Conservation (phyloP, 2,113 vertebrate species). For the Rhombomys opimus region DNA sequence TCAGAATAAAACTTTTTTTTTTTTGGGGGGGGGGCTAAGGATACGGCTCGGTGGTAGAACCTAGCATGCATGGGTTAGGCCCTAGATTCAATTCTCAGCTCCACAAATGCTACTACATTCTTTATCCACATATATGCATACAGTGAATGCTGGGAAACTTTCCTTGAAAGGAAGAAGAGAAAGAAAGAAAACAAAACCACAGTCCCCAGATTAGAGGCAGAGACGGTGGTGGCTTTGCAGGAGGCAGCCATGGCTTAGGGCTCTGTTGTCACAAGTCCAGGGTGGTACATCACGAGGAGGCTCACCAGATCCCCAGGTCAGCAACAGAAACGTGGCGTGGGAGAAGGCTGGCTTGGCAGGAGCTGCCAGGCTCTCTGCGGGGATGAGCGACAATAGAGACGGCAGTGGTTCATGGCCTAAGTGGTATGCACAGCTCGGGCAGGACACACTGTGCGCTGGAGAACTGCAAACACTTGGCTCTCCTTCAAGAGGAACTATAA, state of each 20-base stretch:
- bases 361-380: neutral
- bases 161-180: neutral
- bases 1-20: neutral
- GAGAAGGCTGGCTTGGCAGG: too few relatives aligned
- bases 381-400: neutral
- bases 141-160: neutral
- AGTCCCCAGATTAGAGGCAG: neutral
- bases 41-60: neutral
- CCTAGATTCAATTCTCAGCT: neutral
- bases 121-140: neutral
- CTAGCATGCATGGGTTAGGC: too few relatives aligned
- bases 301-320: neutral
- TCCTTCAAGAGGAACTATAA: neutral
- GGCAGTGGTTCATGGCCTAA: neutral
- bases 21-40: neutral
- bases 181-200: neutral
- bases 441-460: neutral
- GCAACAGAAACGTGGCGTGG: neutral
- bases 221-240: neutral
- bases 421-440: neutral
- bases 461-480: neutral
- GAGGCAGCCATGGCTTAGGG: neutral
- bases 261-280: neutral
- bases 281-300: neutral
- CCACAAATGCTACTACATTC: neutral